phyloP scores from a whole-genome alignment of 2,888 invertebrate species.

The Parnassius apollo region DNA sequence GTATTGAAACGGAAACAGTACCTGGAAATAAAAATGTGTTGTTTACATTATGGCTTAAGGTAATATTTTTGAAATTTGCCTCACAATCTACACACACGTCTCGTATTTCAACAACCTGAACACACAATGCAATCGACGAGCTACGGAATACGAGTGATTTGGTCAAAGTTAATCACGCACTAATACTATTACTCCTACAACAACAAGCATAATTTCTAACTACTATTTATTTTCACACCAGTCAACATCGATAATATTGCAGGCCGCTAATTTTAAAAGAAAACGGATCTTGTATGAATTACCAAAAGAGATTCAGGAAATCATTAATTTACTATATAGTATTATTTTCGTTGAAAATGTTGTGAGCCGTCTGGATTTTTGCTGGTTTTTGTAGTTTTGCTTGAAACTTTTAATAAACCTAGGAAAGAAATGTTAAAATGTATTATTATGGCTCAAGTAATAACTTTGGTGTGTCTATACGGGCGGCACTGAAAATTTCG shows the following conservation, averaged over 20 bases:
- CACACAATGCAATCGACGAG: constrained; percentile 5
- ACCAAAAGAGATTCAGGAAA: constrained; percentile 4
- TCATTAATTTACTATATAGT: not conserved
- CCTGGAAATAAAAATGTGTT: constrained; percentile 9
- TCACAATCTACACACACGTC: not conserved
- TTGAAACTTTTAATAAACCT: constrained; percentile 25
- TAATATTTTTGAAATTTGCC: not conserved
- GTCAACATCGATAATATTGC: constrained; percentile 4
- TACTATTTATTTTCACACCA: constrained; percentile 3
- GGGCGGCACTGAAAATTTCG: too few relatives aligned
- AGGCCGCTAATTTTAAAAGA: not conserved
- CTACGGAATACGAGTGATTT: not conserved
- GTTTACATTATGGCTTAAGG: too few relatives aligned
- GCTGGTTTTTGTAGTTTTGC: constrained; percentile 21
- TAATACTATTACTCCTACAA: not conserved
- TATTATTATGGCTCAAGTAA: too few relatives aligned
- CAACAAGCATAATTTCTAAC: constrained; percentile 13
- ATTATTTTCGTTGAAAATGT: not conserved
- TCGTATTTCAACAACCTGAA: constrained; percentile 5
- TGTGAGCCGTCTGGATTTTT: constrained; percentile 9
- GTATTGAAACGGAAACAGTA: constrained; percentile 21
- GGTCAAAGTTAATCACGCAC: not conserved
- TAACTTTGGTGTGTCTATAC: too few relatives aligned
- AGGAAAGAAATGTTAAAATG: not conserved
- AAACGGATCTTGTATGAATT: not conserved